Conservation (phyloP, 2,113 vertebrate species). For the Brienomyrus brachyistius region DNA sequence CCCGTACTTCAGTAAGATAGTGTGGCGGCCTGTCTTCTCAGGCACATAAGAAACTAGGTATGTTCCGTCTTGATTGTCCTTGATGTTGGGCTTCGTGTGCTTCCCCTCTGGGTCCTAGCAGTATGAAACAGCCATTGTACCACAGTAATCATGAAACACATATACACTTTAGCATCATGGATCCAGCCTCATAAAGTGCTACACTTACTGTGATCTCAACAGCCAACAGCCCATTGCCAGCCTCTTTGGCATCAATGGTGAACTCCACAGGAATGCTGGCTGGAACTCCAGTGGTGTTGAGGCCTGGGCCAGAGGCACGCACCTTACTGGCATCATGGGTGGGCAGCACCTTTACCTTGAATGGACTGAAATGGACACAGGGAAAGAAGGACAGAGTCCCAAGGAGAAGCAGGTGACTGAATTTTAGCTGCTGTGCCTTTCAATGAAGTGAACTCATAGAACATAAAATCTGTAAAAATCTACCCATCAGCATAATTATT, state of each 20-base stretch:
- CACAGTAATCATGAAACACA: neutral
- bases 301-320: conserved; percentile 80
- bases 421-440: neutral
- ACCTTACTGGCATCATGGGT: conserved; percentile 93
- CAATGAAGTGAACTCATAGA: neutral
- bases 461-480: neutral
- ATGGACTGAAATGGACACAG: conserved; percentile 60
- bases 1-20: conserved; percentile 84
- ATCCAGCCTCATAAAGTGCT: neutral
- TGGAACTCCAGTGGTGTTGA: conserved; percentile 81
- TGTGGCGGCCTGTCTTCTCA: conserved; percentile 81
- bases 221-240: conserved; percentile 81
- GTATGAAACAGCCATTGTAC: neutral
- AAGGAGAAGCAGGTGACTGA: neutral
- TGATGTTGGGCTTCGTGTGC: conserved; percentile 79
- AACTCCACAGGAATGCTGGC: conserved; percentile 88
- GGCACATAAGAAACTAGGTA: conserved; percentile 85
- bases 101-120: conserved; percentile 84
- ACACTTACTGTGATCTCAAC: conserved; percentile 82
- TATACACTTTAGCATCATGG: neutral
- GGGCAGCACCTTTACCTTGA: conserved; percentile 85
- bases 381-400: neutral
- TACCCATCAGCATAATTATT: neutral
- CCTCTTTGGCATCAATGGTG: conserved; percentile 88
- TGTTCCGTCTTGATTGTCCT: conserved; percentile 84